These are phyloP conservation scores for Dolichopus griseipennis DNA, from an alignment of 2,888 invertebrate species.

Conservation along the genomic window DNA sequence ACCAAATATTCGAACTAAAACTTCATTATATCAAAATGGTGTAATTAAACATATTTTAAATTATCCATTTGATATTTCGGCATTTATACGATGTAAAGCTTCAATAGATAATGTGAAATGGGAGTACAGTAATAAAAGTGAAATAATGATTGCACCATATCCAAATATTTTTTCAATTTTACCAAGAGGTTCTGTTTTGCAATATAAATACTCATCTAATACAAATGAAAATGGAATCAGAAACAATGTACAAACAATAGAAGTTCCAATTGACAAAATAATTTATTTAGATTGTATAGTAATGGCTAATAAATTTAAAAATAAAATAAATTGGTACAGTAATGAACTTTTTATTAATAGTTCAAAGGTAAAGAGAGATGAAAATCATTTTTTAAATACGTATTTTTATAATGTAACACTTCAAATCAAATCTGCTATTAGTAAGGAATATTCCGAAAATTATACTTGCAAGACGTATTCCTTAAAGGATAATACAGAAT, in stretches of 20 bases:
- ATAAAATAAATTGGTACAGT: no score
- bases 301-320: no score
- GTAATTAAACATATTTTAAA: not conserved
- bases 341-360: not conserved
- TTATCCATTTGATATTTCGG: not conserved
- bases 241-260: no score
- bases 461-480: not conserved
- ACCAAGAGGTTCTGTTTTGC: no score
- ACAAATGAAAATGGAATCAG: no score
- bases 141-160: not conserved
- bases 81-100: not conserved
- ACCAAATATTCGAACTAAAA: not conserved
- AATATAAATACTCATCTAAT: no score
- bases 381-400: not conserved
- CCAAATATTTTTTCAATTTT: not conserved
- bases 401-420: not conserved
- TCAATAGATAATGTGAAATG: not conserved
- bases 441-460: not conserved
- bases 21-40: not conserved
- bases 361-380: not conserved
- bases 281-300: not conserved
- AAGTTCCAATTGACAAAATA: not conserved
- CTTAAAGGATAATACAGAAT: not conserved
- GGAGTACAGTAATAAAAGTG: not conserved
- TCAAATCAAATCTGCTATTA: not conserved